phyloP scores from a whole-genome alignment of 2,888 invertebrate genomes.

The Drosophila testacea region DNA sequence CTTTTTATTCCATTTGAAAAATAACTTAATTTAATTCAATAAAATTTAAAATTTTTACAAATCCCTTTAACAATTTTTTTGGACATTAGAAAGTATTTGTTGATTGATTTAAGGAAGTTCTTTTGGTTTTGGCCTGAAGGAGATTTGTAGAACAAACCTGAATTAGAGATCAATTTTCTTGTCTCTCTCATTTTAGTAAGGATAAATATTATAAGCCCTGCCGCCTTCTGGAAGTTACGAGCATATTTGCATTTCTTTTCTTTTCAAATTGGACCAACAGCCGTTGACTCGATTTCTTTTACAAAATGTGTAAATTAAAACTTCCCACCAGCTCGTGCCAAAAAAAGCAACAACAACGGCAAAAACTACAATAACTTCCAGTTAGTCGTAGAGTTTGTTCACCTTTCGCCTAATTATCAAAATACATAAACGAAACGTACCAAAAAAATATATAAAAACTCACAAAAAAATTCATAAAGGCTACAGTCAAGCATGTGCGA shows the following conservation, averaged over 20 bases:
- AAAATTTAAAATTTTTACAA: too few species aligned
- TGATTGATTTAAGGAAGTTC: too few species aligned
- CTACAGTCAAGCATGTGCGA: too few species aligned
- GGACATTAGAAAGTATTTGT: too few species aligned
- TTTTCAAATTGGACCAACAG: constrained; percentile 27
- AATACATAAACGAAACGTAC: constrained; percentile 73
- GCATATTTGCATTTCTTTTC: constrained; percentile 7
- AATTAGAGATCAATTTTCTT: too few species aligned
- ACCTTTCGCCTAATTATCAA: constrained; percentile 81
- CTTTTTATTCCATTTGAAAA: too few species aligned
- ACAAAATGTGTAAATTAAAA: constrained; percentile 67
- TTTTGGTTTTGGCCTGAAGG: too few species aligned
- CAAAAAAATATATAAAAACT: constrained; percentile 30
- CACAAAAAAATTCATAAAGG: constrained; percentile 6
- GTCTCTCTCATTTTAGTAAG: too few species aligned
- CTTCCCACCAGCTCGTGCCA: constrained; percentile 48
- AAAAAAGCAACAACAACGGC: constrained; percentile 23
- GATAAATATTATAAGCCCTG: too few species aligned
- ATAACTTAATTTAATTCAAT: too few species aligned
- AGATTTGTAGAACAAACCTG: too few species aligned
- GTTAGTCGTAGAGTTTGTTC: constrained; percentile 68
- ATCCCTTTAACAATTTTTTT: too few species aligned
- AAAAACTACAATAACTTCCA: constrained; percentile 51
- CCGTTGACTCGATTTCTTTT: constrained; percentile 71
- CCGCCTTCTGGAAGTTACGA: constrained; percentile 9